A percentile compares a stretch with the other conserved stretches of the same genome.
Conservation (phyloP, 1,140 invertebrate genomes). For the Zophobas atratus region DNA sequence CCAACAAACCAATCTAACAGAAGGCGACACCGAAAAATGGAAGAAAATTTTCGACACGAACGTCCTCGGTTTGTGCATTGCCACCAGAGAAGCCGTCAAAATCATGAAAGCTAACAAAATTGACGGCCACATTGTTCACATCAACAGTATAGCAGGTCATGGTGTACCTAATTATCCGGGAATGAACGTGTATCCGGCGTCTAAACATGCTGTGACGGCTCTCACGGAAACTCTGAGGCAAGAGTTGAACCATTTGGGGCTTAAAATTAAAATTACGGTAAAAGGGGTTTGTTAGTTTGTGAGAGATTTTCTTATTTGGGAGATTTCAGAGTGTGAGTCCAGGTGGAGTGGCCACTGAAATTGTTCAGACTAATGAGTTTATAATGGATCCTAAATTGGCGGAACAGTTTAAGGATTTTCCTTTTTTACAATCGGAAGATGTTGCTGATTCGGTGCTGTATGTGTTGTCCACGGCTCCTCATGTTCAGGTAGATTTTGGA, state of each 20-base stretch:
- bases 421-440: constrained; percentile 64
- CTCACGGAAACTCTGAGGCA: neutral
- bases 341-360: constrained; percentile 42
- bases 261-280: constrained; percentile 6
- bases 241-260: neutral
- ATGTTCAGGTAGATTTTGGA: neutral
- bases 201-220: too few relatives aligned
- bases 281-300: neutral
- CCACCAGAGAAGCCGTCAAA: constrained; percentile 72
- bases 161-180: neutral
- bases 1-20: neutral
- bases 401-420: constrained; percentile 6
- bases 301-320: neutral
- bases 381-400: neutral
- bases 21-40: constrained; percentile 46
- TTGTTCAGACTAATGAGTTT: neutral
- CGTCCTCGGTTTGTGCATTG: constrained; percentile 71
- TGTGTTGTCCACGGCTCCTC: constrained; percentile 62
- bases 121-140: constrained; percentile 64
- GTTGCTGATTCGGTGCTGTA: constrained; percentile 74
- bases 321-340: constrained; percentile 49
- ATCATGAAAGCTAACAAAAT: constrained; percentile 69
- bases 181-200: neutral
- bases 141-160: constrained; percentile 69
- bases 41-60: constrained; percentile 71